Evolutionary conservation across 2,888 invertebrate genomes (phyloP), one percentile per base, ranked within the genome.

Genomic region (Sialis lutaria): DNA sequence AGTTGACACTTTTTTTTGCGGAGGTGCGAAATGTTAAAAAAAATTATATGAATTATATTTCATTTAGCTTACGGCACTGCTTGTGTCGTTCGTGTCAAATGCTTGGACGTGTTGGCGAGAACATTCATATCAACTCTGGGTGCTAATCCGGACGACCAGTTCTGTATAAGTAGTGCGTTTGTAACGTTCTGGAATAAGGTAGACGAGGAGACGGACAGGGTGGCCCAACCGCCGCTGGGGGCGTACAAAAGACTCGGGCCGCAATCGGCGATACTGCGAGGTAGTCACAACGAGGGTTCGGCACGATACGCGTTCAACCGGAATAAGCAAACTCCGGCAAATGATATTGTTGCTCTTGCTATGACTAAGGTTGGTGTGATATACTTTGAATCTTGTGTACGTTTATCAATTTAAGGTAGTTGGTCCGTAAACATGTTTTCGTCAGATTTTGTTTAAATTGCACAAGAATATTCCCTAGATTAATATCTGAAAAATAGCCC

Each of bases 191-290:
- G 44, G 44, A 35, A 44, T 22, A 44, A 12, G 4, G 44, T 34
- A 22, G 33, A 33, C n/a, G 13, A 33, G 13, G 44, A 35, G 33
- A 33, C 13, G 6, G n/a, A 35, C 9, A 44, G 47, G 2, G 51
- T 62, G 0, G 56, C 60, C 2, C 61, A 59, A 46, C 68, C 69
- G 0, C 65, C 69, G 1, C 48, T 70, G 5, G 57, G 64, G 39
- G 56, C 64, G 48, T 74, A 65, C 54, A 56, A 52, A 1, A 59
- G 56, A 13, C 47, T 70, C 5, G 59, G 60, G 6, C 62, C 63
- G 0, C 58, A 56, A 32, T 59, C 62, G 0, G 71, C 68, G 2
- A 67, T 68, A 6, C 49, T 68, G 34, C 50, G 61, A 6, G 56
- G 63, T 2, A 54, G 51, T 6, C 51, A 52, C 7, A 60, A 58